Evolutionary conservation across 2,888 invertebrate genomes (phyloP).

Genomic region (Corbicula japonica): DNA sequence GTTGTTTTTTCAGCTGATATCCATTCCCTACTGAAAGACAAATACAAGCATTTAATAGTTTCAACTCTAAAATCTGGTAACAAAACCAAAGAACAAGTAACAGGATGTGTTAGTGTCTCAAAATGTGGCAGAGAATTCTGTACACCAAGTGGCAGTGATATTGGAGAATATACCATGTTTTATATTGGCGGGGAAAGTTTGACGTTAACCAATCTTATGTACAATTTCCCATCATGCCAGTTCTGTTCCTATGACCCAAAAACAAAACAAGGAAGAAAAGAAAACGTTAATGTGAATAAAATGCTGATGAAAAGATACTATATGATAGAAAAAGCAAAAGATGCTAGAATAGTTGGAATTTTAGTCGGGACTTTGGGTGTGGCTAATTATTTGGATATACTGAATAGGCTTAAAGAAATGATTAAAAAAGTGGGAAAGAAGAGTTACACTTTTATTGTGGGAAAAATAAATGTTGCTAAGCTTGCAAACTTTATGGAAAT

Average conservation of each 20-base stretch:
- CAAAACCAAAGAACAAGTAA: no score
- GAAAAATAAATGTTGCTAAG: slow-evolving; percentile 97
- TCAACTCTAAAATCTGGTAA: slow-evolving; percentile 33
- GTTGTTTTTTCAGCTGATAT: slow-evolving; percentile 51
- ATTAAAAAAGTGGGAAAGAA: slow-evolving; percentile 93
- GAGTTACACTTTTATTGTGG: slow-evolving; percentile 96
- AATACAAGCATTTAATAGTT: slow-evolving; percentile 44
- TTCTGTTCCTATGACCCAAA: slow-evolving; percentile 86
- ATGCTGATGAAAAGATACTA: slow-evolving; percentile 93
- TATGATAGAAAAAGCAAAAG: slow-evolving; percentile 96
- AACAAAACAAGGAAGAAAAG: slow-evolving; percentile 64
- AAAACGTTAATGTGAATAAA: slow-evolving; percentile 86
- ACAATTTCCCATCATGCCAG: slow-evolving; percentile 85
- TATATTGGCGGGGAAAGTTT: slow-evolving; percentile 91
- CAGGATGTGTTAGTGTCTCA: no score
- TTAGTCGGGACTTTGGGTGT: slow-evolving; percentile 96
- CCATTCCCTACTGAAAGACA: slow-evolving; percentile 13
- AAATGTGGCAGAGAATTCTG: slow-evolving; percentile 74
- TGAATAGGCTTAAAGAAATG: slow-evolving; percentile 91
- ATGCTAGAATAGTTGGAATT: slow-evolving; percentile 94
- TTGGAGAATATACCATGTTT: slow-evolving; percentile 89
- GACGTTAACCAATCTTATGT: slow-evolving; percentile 89
- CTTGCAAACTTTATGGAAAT: slow-evolving; percentile 97
- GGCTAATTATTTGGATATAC: slow-evolving; percentile 90
- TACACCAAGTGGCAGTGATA: slow-evolving; percentile 54